These are phyloP conservation scores for Rhadina sibilatrix DNA, from an alignment of 2,113 vertebrate genomes.

Conservation along the genomic window DNA sequence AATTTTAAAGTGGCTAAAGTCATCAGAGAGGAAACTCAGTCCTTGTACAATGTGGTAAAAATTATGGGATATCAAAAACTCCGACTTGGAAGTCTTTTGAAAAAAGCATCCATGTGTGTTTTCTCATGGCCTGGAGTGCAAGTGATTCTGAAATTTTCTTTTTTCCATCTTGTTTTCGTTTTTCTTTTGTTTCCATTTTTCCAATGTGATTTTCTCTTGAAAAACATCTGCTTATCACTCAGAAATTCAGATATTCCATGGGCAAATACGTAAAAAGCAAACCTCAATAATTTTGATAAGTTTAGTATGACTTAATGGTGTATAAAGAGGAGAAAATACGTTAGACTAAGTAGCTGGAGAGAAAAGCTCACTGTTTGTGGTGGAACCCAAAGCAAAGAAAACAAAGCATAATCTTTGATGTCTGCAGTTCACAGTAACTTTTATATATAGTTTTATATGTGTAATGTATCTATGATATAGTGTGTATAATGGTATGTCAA, in stretches of 20 bases:
- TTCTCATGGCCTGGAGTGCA: background rate
- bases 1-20: background rate
- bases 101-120: background rate
- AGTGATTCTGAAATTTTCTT: background rate
- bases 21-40: background rate
- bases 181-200: background rate
- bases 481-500: background rate
- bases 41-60: background rate
- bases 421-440: background rate
- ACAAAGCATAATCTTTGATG: background rate
- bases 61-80: background rate
- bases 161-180: background rate
- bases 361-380: background rate
- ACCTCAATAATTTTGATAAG: background rate
- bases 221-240: background rate
- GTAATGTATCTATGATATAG: background rate
- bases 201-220: background rate
- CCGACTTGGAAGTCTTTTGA: background rate
- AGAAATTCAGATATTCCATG: background rate
- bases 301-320: background rate
- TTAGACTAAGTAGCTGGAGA: background rate
- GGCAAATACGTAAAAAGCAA: background rate
- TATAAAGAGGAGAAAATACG: background rate
- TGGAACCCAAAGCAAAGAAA: background rate
- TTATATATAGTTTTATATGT: background rate